Evolutionary conservation across 2,113 vertebrate species (phyloP).

Genomic region (Perca flavescens): DNA sequence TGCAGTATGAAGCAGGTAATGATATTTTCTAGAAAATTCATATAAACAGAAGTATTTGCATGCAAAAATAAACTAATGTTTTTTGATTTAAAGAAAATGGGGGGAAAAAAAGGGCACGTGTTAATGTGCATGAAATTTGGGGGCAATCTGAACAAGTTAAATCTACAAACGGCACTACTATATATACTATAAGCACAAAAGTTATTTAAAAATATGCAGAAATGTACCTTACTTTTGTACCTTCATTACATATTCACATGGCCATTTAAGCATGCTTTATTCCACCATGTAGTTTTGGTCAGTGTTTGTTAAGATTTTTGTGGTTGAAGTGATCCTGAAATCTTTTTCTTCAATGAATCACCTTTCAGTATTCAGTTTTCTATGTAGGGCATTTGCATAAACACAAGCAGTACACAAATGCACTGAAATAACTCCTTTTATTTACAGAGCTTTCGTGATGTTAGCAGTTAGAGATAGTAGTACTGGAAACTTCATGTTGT

Average conservation of each 20-base stretch:
- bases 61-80: neutral
- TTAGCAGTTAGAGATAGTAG: neutral
- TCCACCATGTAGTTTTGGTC: neutral
- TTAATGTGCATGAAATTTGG: neutral
- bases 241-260: neutral
- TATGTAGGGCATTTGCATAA: neutral
- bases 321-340: neutral
- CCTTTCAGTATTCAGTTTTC: neutral
- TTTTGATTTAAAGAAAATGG: neutral
- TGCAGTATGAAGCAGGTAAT: neutral
- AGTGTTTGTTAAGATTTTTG: neutral
- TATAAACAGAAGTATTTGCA: neutral
- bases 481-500: slow-evolving; percentile 50
- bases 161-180: neutral
- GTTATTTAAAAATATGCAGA: neutral
- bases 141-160: neutral
- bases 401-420: neutral
- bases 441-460: slow-evolving; percentile 11
- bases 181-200: neutral
- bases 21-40: neutral
- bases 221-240: neutral
- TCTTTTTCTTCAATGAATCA: neutral
- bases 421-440: neutral
- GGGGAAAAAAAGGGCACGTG: neutral
- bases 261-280: neutral